Percentiles rank a stretch among this genome's conserved stretches.
Evolutionary conservation across 1,140 invertebrate genomes (phyloP).

Genomic region (Drosophila ironensis): DNA sequence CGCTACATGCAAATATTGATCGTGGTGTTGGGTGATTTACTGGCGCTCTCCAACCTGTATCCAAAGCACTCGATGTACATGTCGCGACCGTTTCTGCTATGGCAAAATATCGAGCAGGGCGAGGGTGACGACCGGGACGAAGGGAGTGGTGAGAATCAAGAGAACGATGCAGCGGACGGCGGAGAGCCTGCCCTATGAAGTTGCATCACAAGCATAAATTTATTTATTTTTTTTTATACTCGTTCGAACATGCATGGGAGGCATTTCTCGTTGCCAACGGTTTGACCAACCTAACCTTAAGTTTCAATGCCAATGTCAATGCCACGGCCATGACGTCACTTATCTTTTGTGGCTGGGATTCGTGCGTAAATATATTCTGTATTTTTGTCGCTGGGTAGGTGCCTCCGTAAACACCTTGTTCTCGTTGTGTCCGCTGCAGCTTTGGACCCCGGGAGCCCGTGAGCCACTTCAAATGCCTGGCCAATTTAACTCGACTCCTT

Average conservation of each 20-base stretch:
- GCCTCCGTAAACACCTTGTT: conserved; percentile 63
- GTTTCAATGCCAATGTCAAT: conserved; percentile 69
- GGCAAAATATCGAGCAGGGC: neutral
- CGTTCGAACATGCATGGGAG: conserved; percentile 54
- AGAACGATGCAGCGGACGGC: neutral
- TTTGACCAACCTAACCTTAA: conserved; percentile 39
- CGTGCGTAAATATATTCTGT: neutral
- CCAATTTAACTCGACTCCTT: conserved; percentile 70
- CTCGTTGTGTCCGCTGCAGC: conserved; percentile 25
- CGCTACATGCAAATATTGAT: conserved; percentile 17
- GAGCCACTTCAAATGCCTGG: conserved; percentile 57
- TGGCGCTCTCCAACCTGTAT: conserved; percentile 30
- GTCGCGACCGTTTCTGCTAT: conserved; percentile 32
- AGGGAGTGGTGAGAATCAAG: neutral
- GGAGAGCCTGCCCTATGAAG: too few relatives aligned
- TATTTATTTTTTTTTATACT: conserved; percentile 8
- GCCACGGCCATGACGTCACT: conserved; percentile 60
- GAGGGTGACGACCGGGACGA: neutral
- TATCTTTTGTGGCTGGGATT: conserved; percentile 15
- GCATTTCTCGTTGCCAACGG: conserved; percentile 19
- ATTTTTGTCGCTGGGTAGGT: conserved; percentile 42
- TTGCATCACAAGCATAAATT: neutral
- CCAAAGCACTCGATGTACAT: conserved; percentile 48
- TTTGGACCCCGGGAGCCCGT: conserved; percentile 1
- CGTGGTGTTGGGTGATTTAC: conserved; percentile 32